phyloP scores from a whole-genome alignment of 2,797 vertebrate species.

The Furcifer pardalis region DNA sequence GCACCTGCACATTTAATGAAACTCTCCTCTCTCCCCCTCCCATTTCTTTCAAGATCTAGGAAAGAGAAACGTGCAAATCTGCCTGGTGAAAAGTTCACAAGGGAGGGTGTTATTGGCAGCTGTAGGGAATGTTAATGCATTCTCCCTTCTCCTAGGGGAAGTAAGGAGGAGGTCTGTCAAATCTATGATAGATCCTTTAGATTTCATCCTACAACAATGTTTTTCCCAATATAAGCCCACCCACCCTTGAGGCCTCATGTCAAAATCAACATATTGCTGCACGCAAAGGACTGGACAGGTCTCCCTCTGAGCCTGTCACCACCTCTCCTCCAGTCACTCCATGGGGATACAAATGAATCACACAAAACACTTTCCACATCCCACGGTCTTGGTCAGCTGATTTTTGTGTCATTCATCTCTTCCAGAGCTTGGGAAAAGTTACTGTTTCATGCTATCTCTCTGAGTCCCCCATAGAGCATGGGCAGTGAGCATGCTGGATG shows the following conservation, averaged over 20 bases:
- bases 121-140: conserved; percentile 46
- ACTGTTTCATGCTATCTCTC: too few relatives aligned
- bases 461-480: too few relatives aligned
- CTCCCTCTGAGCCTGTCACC: conserved; percentile 66
- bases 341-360: conserved; percentile 68
- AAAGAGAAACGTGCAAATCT: conserved; percentile 40
- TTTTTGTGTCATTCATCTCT: conserved; percentile 42
- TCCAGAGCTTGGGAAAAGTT: too few relatives aligned
- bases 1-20: conserved; percentile 33
- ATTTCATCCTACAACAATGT: conserved; percentile 28
- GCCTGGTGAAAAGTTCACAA: conserved; percentile 48
- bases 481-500: too few relatives aligned
- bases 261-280: conserved; percentile 55
- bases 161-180: conserved; percentile 54
- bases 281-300: conserved; percentile 24
- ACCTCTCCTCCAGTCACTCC: conserved; percentile 46
- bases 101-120: conserved; percentile 51
- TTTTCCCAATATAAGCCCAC: conserved; percentile 47
- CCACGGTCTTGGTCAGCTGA: conserved; percentile 42
- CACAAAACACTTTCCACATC: conserved; percentile 57
- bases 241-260: conserved; percentile 33
- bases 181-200: conserved; percentile 40
- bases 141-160: conserved; percentile 29
- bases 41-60: conserved; percentile 3
- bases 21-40: not conserved